Conservation (phyloP, 2,113 vertebrate genomes). For the Penelope pileata region DNA sequence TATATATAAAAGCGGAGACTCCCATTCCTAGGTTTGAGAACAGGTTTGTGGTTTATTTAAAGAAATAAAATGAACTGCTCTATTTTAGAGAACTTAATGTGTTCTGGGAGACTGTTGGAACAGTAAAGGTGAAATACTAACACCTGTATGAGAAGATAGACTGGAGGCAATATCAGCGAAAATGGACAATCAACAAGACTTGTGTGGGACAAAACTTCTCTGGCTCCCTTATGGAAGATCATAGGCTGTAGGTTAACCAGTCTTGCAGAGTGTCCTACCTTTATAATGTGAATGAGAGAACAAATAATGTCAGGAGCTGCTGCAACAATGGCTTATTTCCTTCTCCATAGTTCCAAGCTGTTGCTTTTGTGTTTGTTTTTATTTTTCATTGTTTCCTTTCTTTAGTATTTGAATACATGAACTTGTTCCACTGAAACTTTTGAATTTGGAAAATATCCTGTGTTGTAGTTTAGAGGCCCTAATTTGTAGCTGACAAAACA, state of each 20-base stretch:
- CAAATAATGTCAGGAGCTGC: background rate
- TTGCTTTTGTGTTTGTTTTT: background rate
- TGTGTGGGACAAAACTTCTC: background rate
- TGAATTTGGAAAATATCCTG: background rate
- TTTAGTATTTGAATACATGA: background rate
- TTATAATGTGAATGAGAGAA: background rate
- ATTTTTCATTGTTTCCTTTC: background rate
- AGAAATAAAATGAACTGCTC: background rate
- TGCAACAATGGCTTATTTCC: background rate
- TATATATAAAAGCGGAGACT: background rate
- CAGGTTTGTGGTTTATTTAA: background rate
- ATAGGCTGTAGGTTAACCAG: background rate
- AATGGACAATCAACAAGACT: background rate
- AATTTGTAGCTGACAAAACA: background rate
- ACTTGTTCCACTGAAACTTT: background rate
- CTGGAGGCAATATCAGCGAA: background rate
- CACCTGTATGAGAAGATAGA: background rate
- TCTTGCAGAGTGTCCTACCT: background rate
- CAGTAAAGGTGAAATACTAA: background rate
- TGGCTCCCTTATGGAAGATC: background rate
- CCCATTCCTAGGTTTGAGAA: background rate
- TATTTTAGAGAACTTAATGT: background rate
- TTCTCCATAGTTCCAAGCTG: background rate
- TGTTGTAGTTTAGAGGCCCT: background rate
- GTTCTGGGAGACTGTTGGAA: background rate